Evolutionary conservation across 2,888 invertebrate species (phyloP).

Genomic region (Crioceris asparagi): DNA sequence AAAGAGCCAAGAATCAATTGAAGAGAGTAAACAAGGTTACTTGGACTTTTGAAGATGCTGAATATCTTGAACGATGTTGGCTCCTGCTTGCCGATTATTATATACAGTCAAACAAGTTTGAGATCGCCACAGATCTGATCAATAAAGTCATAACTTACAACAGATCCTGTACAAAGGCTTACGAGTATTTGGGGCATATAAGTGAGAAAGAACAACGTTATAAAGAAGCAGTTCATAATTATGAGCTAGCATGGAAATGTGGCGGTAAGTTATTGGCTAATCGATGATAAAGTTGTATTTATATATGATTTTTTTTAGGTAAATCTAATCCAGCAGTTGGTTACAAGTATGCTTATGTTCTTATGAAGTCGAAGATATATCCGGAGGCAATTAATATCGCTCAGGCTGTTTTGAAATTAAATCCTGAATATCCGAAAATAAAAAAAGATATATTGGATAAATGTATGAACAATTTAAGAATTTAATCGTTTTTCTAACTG

Average conservation of each 20-base stretch:
- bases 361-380: slow-evolving; percentile 77
- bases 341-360: slow-evolving; percentile 85
- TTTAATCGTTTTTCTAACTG: slow-evolving; percentile 40
- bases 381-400: slow-evolving; percentile 90
- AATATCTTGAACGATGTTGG: slow-evolving; percentile 94
- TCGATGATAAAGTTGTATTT: too few species aligned
- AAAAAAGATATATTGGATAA: slow-evolving; percentile 91
- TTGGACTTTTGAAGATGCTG: slow-evolving; percentile 94
- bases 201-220: slow-evolving; percentile 89
- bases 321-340: slow-evolving; percentile 77
- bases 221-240: slow-evolving; percentile 71
- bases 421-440: slow-evolving; percentile 84
- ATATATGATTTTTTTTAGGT: too few species aligned
- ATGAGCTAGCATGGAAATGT: slow-evolving; percentile 78
- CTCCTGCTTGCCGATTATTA: slow-evolving; percentile 85
- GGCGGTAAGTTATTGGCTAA: too few species aligned
- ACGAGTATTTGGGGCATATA: slow-evolving; percentile 77
- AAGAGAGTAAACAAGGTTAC: slow-evolving; percentile 75
- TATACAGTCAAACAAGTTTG: slow-evolving; percentile 70
- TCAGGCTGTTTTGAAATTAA: slow-evolving; percentile 66
- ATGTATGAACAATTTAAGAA: slow-evolving; percentile 63
- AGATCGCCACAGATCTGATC: slow-evolving; percentile 76
- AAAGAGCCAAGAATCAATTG: slow-evolving; percentile 83
- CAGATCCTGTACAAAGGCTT: slow-evolving; percentile 81
- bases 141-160: slow-evolving; percentile 69